Conservation (phyloP, 1,140 invertebrate species). For the Magallana ariakensis region DNA sequence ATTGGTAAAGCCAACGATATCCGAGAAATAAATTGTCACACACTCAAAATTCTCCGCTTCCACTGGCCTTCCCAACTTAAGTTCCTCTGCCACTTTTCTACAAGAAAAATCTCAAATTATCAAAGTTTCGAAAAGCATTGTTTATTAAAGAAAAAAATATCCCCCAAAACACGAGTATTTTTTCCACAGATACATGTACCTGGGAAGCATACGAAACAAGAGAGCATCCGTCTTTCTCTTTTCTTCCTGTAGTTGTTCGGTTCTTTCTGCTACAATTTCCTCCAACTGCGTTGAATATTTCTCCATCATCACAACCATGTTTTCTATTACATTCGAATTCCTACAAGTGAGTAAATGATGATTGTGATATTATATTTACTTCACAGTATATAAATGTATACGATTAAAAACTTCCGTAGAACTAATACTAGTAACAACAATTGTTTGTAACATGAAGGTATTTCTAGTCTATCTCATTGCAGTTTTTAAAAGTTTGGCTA, state of each 20-base stretch:
- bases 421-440: no score
- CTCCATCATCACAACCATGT: slow-evolving; percentile 96
- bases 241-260: slow-evolving; percentile 93
- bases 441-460: no score
- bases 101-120: slow-evolving; percentile 2
- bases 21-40: slow-evolving; percentile 86
- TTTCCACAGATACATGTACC: slow-evolving; percentile 81
- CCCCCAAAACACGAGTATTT: neutral
- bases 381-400: neutral
- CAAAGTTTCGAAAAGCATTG: no score
- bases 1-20: slow-evolving; percentile 90
- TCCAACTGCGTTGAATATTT: slow-evolving; percentile 96
- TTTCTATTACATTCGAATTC: slow-evolving; percentile 95
- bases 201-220: slow-evolving; percentile 94
- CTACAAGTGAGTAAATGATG: slow-evolving; percentile 78
- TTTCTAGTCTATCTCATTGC: no score
- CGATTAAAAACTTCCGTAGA: neutral
- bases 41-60: slow-evolving; percentile 69
- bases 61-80: slow-evolving; percentile 69
- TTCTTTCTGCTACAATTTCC: slow-evolving; percentile 92
- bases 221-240: slow-evolving; percentile 95
- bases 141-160: no score
- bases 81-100: slow-evolving; percentile 82
- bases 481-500: no score
- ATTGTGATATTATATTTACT: neutral